These are phyloP conservation scores for Misgurnus mizolepis DNA, from an alignment of 2,113 vertebrate species.

Conservation along the genomic window DNA sequence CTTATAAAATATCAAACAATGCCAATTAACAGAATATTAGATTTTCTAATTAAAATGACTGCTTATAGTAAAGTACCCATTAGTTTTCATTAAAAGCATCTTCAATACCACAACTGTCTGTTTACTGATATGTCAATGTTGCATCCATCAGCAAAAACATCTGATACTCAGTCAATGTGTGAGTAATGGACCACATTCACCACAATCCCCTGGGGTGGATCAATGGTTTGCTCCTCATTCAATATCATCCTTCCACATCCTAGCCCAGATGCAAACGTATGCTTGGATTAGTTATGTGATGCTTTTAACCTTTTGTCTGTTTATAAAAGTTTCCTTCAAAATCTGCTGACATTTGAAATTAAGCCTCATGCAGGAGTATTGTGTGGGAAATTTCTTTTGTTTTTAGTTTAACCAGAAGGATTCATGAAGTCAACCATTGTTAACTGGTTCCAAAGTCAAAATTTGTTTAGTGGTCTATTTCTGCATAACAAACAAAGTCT, in stretches of 20 bases:
- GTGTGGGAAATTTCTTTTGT: neutral
- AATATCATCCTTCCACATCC: neutral
- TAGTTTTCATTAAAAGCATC: too few species aligned
- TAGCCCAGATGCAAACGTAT: neutral
- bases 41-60: too few species aligned
- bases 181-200: conserved; percentile 4
- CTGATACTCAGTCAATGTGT: conserved; percentile 5
- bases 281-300: neutral
- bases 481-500: too few species aligned
- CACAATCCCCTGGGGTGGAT: conserved; percentile 1
- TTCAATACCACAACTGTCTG: too few species aligned
- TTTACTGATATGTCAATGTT: too few species aligned
- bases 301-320: conserved; percentile 18
- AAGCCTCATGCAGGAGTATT: conserved; percentile 7
- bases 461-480: neutral
- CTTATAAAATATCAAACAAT: too few species aligned
- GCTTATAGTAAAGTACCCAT: too few species aligned
- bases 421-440: neutral
- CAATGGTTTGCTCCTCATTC: conserved; percentile 4
- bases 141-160: neutral
- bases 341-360: neutral
- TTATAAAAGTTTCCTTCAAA: conserved; percentile 4
- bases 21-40: too few species aligned
- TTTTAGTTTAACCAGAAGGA: neutral
- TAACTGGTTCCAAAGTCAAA: neutral